Evolutionary conservation across 2,113 vertebrate species (phyloP), one percentile per base, ranked within the genome.

Genomic region (Aptenodytes patagonicus): DNA sequence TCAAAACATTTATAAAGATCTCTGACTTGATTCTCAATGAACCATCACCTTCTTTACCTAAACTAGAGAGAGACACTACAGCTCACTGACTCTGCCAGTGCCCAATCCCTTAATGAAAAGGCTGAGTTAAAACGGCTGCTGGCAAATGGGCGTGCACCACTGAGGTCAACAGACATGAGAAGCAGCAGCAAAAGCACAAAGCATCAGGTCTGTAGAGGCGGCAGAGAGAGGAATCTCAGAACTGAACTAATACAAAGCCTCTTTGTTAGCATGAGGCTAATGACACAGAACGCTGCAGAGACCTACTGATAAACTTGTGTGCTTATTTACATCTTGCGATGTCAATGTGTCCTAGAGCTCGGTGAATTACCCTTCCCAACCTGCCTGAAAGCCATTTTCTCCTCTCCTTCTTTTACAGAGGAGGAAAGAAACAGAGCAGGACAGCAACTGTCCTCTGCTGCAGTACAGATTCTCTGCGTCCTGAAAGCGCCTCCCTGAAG

Each of bases 171-270:
- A 94, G 25, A 46, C 62, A 28, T 1, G 31, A 87, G 68, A 61
- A 83, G 51, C 72, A 86, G 38, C 81, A 79, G 62, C 61, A 81
- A 84, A 80, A 58, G 47, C 83, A 95, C 89, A 95, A 89, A 92
- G 64, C 79, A 69, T 7, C 76, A 65, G 86, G 83, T 95, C 89
- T 89, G 61, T 11, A 71, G 82, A 84, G 57, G 70, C 29, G 1
- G 90, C 68, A 87, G 26, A 84, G 83, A 89, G 78, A 82, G 21
- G 68, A 73, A 82, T 90, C 82, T 93, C 72, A 60, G 80, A 80
- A 69, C 25, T 47, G 40, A 86, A 90, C 77, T 86, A 81, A 62
- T 31, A 91, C 85, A 96, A 95, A 93, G 76, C 66, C 65, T 72
- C 68, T 80, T 93, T 80, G 81, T 97, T 89, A 92, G 79, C 25